phyloP scores from a whole-genome alignment of 2,888 invertebrate species.

The Luperina testacea region DNA sequence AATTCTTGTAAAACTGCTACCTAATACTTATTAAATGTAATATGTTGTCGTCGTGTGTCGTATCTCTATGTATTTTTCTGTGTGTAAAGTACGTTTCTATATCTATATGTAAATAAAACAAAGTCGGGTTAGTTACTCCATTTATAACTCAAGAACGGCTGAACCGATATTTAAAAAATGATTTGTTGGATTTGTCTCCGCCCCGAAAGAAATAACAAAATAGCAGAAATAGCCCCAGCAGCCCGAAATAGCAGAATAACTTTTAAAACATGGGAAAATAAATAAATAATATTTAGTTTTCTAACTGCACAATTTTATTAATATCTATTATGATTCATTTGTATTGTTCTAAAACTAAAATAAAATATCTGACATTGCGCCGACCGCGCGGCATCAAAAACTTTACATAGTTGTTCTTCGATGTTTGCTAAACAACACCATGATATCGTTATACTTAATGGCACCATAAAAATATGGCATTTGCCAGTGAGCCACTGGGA shows the following conservation, averaged over 20 bases:
- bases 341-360: not conserved
- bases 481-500: slow-evolving; percentile 54
- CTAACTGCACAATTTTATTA: not conserved
- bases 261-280: too few relatives aligned
- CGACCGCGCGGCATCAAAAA: not conserved
- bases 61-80: not conserved
- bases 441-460: slow-evolving; percentile 62
- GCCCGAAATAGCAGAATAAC: too few relatives aligned
- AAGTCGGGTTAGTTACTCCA: too few relatives aligned
- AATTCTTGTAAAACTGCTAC: not conserved
- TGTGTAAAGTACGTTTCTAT: not conserved
- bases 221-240: too few relatives aligned
- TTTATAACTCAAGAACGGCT: too few relatives aligned
- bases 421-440: slow-evolving; percentile 35
- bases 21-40: too few relatives aligned
- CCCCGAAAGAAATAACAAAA: too few relatives aligned
- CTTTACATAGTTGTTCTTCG: slow-evolving; percentile 1
- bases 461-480: slow-evolving; percentile 72
- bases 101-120: too few relatives aligned
- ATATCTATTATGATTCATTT: not conserved
- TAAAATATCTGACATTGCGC: not conserved
- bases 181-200: too few relatives aligned
- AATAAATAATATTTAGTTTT: not conserved
- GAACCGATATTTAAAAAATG: too few relatives aligned
- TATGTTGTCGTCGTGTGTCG: not conserved